Evolutionary conservation across 2,797 vertebrate species (phyloP), one percentile per base, ranked within the genome.

Genomic region (Tachyglossus aculeatus): DNA sequence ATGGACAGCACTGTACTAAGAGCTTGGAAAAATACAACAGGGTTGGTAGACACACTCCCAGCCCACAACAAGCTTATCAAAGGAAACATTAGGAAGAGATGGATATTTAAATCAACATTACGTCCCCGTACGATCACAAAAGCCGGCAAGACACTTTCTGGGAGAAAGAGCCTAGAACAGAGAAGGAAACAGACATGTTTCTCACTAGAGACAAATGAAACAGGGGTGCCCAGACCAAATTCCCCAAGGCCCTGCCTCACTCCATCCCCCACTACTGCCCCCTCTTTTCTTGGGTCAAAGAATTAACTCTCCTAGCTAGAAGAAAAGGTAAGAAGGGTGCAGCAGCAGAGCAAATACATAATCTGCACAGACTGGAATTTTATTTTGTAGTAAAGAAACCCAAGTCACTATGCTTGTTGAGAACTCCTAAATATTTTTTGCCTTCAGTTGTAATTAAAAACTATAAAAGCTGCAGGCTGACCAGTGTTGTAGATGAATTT

Each of bases 91-190:
- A 74, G 77, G 73, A 71, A 79, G 71, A 86, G 84, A 87, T 81
- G 81, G 81, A 72, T 80, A 84, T 86, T 88, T 82, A 83, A 86
- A 86, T 83, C 78, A 83, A 86, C 61, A 68, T 74, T 80, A 78
- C 22, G 74, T 74, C 77, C 79, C 67, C 78, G 61, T 67, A 65
- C 66, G 78, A 71, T 55, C 63, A 74, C 64, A 72, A 68, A 63
- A 78, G 18, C 64, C 63, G 66, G 18, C 25, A 48, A 51, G 79
- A 58, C 63, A 79, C 80, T 78, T 84, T 72, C 67, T 74, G 86
- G 36, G 70, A 84, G 75, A 64, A 22, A 32, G 63, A 71, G 66
- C 80, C 5, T 2, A 63, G 74, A 58, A 45, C 73, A 67, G 58
- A 74, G 40, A 76, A 57, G 68, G 55, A 10, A 80, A 54, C n/a